phyloP scores from a whole-genome alignment of 2,888 invertebrate species.

The Willowsia nigromaculata region DNA sequence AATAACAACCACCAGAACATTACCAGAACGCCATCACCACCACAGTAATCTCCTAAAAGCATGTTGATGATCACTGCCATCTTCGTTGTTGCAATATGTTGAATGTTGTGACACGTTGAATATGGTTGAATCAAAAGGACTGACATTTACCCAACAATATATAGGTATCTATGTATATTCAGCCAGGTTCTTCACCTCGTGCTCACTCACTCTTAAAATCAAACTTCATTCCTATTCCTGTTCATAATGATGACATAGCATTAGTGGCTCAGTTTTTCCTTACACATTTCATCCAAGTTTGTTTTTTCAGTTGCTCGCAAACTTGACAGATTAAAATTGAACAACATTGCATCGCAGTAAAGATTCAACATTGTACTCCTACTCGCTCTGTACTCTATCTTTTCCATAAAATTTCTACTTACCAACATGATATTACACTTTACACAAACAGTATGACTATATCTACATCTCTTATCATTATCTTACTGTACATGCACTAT shows the following conservation, averaged over 20 bases:
- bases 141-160: neutral
- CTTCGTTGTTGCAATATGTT: neutral
- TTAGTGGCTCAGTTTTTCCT: constrained; percentile 35
- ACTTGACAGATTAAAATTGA: constrained; percentile 49
- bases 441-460: neutral
- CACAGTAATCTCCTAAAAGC: neutral
- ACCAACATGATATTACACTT: neutral
- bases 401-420: neutral
- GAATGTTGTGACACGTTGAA: neutral
- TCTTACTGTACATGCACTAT: neutral
- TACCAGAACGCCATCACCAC: neutral
- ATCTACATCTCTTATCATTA: neutral
- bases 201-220: constrained; percentile 24
- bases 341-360: neutral
- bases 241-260: neutral
- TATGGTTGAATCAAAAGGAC: neutral
- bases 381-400: neutral
- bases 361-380: neutral
- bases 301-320: constrained; percentile 26
- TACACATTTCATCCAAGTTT: too few species aligned
- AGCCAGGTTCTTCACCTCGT: constrained; percentile 67
- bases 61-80: neutral
- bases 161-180: neutral
- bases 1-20: neutral
- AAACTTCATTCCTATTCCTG: neutral